phyloP scores from a whole-genome alignment of 2,888 invertebrate species.

The Lasioglossum malachurum region DNA sequence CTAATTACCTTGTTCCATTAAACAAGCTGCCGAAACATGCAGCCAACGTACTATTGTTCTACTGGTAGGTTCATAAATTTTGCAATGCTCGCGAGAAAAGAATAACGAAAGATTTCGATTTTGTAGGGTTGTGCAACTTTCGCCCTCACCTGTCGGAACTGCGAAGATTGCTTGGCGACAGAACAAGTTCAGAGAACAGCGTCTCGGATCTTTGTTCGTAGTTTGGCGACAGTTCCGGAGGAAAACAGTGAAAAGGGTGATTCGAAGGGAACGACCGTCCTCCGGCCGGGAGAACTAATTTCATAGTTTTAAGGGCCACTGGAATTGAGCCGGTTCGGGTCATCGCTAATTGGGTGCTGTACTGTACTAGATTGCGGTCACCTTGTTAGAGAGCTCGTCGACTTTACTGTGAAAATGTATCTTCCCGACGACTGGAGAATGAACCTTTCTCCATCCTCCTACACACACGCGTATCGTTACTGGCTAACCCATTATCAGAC shows the following conservation, averaged over 20 bases:
- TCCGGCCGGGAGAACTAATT: constrained; percentile 58
- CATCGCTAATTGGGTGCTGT: constrained; percentile 75
- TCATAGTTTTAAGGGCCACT: constrained; percentile 67
- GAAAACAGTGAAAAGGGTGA: constrained; percentile 37
- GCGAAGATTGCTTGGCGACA: neutral
- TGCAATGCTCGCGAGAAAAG: neutral
- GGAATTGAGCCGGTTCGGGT: constrained; percentile 70
- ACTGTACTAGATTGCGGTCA: constrained; percentile 73
- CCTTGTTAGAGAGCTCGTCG: constrained; percentile 70
- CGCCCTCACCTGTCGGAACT: neutral
- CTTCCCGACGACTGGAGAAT: constrained; percentile 48
- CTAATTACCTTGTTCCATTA: too few relatives aligned
- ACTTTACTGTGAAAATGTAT: constrained; percentile 61
- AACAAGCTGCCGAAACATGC: too few relatives aligned
- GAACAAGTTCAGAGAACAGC: neutral
- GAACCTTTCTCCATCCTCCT: constrained; percentile 23
- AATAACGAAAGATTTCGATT: neutral
- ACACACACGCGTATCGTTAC: constrained; percentile 26
- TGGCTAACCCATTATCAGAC: constrained; percentile 16
- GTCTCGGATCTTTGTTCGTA: constrained; percentile 21
- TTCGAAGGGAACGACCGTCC: constrained; percentile 38
- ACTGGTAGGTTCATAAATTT: too few relatives aligned
- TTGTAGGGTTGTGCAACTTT: neutral
- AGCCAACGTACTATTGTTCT: too few relatives aligned
- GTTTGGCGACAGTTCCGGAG: constrained; percentile 27